phyloP scores from a whole-genome alignment of 2,113 vertebrate species.

The Lepidothrix coronata region DNA sequence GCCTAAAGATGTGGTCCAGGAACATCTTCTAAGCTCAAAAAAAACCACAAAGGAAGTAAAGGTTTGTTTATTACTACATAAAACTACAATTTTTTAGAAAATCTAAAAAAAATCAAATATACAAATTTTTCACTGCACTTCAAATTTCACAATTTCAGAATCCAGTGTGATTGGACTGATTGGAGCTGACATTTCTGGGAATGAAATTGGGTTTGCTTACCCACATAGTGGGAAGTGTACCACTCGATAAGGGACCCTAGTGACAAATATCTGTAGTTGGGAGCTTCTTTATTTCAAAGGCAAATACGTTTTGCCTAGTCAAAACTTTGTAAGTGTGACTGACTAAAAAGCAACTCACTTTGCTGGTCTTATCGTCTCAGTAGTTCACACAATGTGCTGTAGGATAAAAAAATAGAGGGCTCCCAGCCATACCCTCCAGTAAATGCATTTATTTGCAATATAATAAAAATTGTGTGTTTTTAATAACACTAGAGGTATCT shows the following conservation, averaged over 20 bases:
- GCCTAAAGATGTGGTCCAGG: background rate
- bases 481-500: background rate
- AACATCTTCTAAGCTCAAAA: background rate
- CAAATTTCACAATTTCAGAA: background rate
- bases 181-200: background rate
- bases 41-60: background rate
- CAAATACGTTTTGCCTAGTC: background rate
- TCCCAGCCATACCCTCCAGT: background rate
- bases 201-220: accelerated
- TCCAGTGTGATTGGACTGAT: background rate
- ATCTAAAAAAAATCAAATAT: background rate
- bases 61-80: background rate
- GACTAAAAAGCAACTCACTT: background rate
- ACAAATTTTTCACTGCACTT: background rate
- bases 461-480: background rate
- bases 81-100: background rate
- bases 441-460: background rate
- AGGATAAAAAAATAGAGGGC: background rate
- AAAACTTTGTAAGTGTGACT: background rate
- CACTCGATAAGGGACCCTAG: background rate
- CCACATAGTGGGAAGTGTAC: background rate
- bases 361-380: background rate
- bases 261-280: background rate
- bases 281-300: background rate
- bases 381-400: background rate